These are phyloP conservation scores for Azemiops feae DNA, from an alignment of 2,113 vertebrate species.

Conservation along the genomic window DNA sequence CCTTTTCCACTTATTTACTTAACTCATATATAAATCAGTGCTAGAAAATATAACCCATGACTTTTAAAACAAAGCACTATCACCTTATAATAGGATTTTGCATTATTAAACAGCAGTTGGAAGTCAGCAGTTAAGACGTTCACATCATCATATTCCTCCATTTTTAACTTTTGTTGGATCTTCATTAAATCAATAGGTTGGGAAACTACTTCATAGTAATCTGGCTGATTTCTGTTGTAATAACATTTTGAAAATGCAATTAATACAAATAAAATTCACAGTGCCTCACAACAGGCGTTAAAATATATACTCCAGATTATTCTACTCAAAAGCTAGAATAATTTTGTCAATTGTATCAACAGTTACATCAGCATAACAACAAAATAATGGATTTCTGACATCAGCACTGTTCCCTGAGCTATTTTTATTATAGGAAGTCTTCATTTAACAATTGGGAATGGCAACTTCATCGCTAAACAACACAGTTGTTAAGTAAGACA, in stretches of 20 bases:
- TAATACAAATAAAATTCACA: constrained; percentile 25
- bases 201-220: constrained; percentile 97
- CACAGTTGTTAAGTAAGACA: neutral
- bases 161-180: constrained; percentile 98
- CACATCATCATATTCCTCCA: constrained; percentile 98
- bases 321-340: neutral
- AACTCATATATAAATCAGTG: neutral
- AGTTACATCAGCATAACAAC: neutral
- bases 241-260: constrained; percentile 38
- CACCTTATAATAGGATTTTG: constrained; percentile 97
- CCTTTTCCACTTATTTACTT: neutral
- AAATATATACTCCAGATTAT: neutral
- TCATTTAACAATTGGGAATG: neutral
- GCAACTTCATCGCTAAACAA: neutral
- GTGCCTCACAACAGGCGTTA: neutral
- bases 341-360: neutral
- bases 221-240: constrained; percentile 89
- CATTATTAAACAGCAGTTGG: constrained; percentile 94
- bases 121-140: constrained; percentile 92
- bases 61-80: constrained; percentile 17
- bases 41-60: neutral
- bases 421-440: neutral
- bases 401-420: neutral
- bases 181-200: constrained; percentile 99
- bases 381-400: neutral